Base-by-base conservation (phyloP, 2,888 invertebrate species). In the Papilio gigon region DNA sequence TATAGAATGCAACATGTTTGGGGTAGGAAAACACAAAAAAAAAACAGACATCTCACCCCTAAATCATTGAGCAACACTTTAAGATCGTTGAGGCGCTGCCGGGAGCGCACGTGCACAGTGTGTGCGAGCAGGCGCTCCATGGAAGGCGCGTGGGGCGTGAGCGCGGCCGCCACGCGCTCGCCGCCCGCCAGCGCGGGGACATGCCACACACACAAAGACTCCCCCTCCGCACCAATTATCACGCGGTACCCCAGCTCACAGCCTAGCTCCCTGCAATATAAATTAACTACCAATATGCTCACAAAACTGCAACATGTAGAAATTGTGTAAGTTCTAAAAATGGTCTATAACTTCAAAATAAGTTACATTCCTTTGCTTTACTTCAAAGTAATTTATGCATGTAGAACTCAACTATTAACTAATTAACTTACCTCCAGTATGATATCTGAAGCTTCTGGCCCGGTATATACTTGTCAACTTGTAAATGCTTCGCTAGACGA, bases 121-220 rank as follows among this genome's bases (percentile, higher is more conserved):
- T 98, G 98, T 6, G 98, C 98, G 42, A 99, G 93, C 65, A 99
- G 92, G 42, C 98, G 95, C 90, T 99, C 99, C 95, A 99, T 97
- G 5, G 98, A 98, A n/a, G 99, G 93, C 79, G 97, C 95, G 87
- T 98, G 98, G 27, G 97, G 97, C 75, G 97, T 94, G 50, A 97
- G 95, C 14, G 97, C 97, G 84, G 96, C 95, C 66, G 93, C 83
- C 70, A 90, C 92, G 56, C 88, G 87, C 81, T 89, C 92, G 68
- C 88, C 87, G 84, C 93, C 83, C 85, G 92, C 82, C 83, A 90
- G 82, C 77, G 92, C 94, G 83, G 93, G 95, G 93, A 89, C 93
- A 93, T 83, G 95, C 94, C 80, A 95, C 75, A 91, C 92, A 79
- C 85, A 80, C 62, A 92, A 81, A 37, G 87, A 79, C 40, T 87